Evolutionary conservation across 2,888 invertebrate genomes (phyloP), one percentile per base, ranked within the genome.

Genomic region (Mellilla xanthometata): DNA sequence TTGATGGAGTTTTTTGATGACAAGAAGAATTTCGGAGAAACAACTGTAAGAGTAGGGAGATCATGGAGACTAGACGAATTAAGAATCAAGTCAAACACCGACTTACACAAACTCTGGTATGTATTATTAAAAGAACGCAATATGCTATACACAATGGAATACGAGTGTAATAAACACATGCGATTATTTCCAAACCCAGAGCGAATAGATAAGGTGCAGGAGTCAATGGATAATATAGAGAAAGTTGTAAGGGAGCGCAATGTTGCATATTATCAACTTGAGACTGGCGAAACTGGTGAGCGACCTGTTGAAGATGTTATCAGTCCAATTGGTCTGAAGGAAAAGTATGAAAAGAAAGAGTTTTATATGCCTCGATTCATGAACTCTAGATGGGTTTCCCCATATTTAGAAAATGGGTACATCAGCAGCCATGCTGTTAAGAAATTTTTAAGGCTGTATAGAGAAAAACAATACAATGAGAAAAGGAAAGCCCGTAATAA

Each of bases 61-160:
- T 92, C 95, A 2, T 99, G 99, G 99, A 94, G 88, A 49, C 78
- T 91, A 42, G 98, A 98, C 54, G 99, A 99, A 79, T 86, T 99
- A 11, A 91, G 99, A 66, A 92, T 99, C 33, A 99, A 99, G 82
- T 97, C 97, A 32, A 99, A 98, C 75, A 90, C 93, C 35, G 99
- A 99, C 81, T 91, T 99, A 44, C 99, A 99, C 76, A 98, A 99
- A 87, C 85, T 99, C 47, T 99, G 99, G 99, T 98, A 91, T 68
- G 70, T 93, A 9, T 86, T 99, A 43, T 82, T 99, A 39, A 99
- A 99, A 86, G 99, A 99, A 83, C 92, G 94, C 40, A 99, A 99
- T 78, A 99, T 99, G 99, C 89, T 99, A 10, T 81, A 97, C 53
- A 99, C 99, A 1, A 98, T 99, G 99, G 96, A 98, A 82, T 92